Evolutionary conservation across 2,888 invertebrate genomes (phyloP), one percentile per base, ranked within the genome.

Genomic region (Keiferia lycopersicella): DNA sequence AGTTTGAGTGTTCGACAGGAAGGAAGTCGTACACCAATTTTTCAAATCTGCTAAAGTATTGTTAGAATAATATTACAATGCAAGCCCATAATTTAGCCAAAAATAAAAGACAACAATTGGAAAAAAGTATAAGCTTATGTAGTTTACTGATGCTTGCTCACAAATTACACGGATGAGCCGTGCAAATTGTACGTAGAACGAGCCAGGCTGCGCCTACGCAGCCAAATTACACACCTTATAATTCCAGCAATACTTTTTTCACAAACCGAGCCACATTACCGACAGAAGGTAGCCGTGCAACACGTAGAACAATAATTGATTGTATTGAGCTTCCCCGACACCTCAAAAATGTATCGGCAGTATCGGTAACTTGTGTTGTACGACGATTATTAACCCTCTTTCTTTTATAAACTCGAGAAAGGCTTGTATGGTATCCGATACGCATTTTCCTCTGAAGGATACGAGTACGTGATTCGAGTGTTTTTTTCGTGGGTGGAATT

Each of bases 401-500:
- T 91, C 90, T 75, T 80, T 48, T 71, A 88, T 77, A 58, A 66
- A 59, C 79, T 38, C 65, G 74, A 85, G 79, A 84, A 70, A 73
- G 79, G 68, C 69, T 68, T 69, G 73, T 18, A 58, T 71, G 78
- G 84, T 90, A 91, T 87, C 80, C 81, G 91, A 91, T 91, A 90
- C 86, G 84, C 83, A 80, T 91, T 91, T 91, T 91, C 91, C 91
- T 91, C 82, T 80, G 83, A 87, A 90, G 89, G 86, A 88, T 89
- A 84, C 82, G 73, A 80, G 87, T 87, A 90, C 90, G 91, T 91
- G 91, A 91, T 90, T 91, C 89, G 82, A 86, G 78, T 81, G 84
- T 86, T 90, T 91, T 90, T 90, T 91, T 88, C 85, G 86, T 88
- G 82, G 88, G 86, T 88, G 79, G 87, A 88, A 88, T 91, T 90